phyloP scores from a whole-genome alignment of 2,888 invertebrate genomes.

The Scaeva pyrastri region DNA sequence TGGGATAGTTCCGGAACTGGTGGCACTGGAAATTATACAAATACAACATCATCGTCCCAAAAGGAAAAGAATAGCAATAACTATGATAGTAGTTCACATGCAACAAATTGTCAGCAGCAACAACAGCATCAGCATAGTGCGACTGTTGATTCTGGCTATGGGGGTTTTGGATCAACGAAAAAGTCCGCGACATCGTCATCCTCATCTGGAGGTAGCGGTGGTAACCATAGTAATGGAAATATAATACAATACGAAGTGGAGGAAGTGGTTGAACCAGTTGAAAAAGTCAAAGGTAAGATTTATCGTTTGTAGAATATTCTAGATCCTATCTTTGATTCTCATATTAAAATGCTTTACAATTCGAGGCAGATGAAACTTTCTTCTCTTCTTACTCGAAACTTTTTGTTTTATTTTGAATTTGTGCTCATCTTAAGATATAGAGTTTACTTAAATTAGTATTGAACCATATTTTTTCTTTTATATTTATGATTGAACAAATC shows the following conservation, averaged over 20 bases:
- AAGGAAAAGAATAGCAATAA: constrained; percentile 77
- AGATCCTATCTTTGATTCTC: no score
- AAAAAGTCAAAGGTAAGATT: constrained; percentile 81
- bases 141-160: constrained; percentile 44
- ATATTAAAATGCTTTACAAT: no score
- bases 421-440: no score
- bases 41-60: constrained; percentile 52
- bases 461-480: no score
- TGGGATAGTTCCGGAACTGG: constrained; percentile 59
- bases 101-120: constrained; percentile 79
- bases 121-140: constrained; percentile 75
- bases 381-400: no score
- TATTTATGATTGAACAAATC: no score
- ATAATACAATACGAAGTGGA: constrained; percentile 81
- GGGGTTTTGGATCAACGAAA: constrained; percentile 70
- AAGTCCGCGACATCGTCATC: constrained; percentile 72
- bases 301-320: neutral
- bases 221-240: constrained; percentile 80
- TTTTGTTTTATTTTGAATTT: no score
- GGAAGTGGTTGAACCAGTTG: constrained; percentile 81
- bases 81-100: constrained; percentile 77
- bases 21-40: constrained; percentile 76
- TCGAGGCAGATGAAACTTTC: no score
- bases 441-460: no score
- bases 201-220: constrained; percentile 17